Evolutionary conservation across 1,140 invertebrate genomes (phyloP).

Genomic region (Spodoptera litura): DNA sequence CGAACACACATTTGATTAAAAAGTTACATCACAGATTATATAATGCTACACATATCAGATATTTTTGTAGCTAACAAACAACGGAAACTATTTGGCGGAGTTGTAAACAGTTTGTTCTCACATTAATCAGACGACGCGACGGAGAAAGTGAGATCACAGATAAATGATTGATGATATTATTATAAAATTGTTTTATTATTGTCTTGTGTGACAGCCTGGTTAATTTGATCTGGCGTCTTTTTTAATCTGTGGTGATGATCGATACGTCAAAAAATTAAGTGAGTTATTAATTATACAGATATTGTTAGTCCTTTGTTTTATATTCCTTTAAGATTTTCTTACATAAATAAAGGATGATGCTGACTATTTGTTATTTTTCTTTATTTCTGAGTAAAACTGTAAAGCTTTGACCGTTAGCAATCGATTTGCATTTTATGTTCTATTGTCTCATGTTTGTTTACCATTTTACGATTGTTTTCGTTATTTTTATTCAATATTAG

Average conservation of each 20-base stretch:
- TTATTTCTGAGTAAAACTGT: constrained; percentile 16
- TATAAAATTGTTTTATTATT: constrained; percentile 33
- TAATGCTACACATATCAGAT: constrained; percentile 7
- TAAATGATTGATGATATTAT: constrained; percentile 34
- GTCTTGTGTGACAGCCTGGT: constrained; percentile 12
- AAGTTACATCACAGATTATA: constrained; percentile 10
- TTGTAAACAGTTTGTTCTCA: constrained; percentile 15
- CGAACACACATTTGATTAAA: neutral
- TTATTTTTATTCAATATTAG: no score
- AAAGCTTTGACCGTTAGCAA: neutral
- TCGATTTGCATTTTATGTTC: constrained; percentile 6
- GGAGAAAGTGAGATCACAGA: constrained; percentile 31
- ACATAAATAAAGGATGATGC: no score
- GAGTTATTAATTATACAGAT: neutral
- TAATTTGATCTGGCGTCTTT: constrained; percentile 13
- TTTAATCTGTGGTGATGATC: constrained; percentile 13
- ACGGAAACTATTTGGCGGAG: constrained; percentile 4
- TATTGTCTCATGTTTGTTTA: neutral
- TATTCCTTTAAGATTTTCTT: no score
- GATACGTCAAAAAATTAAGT: neutral
- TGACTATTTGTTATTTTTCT: neutral
- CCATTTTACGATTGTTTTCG: no score
- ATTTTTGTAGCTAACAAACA: neutral
- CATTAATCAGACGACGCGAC: neutral
- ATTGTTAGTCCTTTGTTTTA: neutral